phyloP scores from a whole-genome alignment of 2,113 vertebrate species.

The Periophthalmus modestus region DNA sequence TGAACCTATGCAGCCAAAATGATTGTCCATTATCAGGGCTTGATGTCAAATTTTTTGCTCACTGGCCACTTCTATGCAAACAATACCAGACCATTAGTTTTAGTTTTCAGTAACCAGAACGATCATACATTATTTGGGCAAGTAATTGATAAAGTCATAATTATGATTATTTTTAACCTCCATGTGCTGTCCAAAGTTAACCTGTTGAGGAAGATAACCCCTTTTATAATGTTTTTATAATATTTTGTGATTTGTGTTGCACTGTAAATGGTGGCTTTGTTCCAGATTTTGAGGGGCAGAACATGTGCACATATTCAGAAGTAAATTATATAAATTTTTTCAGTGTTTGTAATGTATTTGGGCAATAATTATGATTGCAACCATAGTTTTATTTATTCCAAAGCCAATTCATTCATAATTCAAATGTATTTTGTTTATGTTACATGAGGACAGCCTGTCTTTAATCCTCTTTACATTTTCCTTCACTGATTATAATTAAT shows the following conservation, averaged over 20 bases:
- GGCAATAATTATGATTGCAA: no score
- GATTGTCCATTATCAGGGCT: slow-evolving; percentile 15
- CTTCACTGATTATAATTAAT: no score
- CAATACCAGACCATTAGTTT: not conserved
- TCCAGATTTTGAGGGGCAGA: not conserved
- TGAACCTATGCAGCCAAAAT: slow-evolving; percentile 1
- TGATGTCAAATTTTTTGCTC: not conserved
- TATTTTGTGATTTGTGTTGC: not conserved
- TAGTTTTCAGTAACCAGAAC: not conserved
- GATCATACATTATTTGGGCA: not conserved
- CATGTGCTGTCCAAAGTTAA: not conserved
- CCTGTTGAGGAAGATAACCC: not conserved
- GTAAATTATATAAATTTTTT: no score
- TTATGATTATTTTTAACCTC: not conserved
- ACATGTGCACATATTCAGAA: not conserved
- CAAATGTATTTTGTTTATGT: no score
- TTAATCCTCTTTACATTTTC: no score
- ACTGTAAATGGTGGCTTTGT: not conserved
- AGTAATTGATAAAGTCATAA: not conserved
- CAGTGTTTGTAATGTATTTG: no score
- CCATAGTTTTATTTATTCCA: no score
- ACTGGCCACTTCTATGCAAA: not conserved
- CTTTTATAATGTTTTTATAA: not conserved
- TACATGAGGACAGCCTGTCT: no score
- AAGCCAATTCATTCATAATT: no score